Evolutionary conservation across 2,113 vertebrate genomes (phyloP), one percentile per base, ranked within the genome.

Genomic region (Brachyistius frenatus): DNA sequence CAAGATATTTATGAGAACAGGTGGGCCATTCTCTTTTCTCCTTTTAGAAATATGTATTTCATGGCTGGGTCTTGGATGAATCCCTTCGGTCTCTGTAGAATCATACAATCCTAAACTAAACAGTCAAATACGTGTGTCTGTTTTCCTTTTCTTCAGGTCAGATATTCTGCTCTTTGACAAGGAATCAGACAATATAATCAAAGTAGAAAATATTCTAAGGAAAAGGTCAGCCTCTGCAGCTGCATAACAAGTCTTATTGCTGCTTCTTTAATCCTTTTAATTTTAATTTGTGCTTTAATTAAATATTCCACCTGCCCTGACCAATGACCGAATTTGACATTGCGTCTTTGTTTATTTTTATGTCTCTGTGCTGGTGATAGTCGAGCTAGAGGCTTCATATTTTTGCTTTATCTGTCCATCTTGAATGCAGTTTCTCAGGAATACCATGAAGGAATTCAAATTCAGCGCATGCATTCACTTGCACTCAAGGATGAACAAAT

Each of bases 1-100:
- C 55, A 77, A 84, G 78, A 86, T 87, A 89, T 87, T 89, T 82
- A 81, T 84, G 74, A 79, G 76, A 84, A 75, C 78, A 91, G 87
- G 86, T 82, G 66, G 47, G 39, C 49, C 62, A 15, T 68, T 73
- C 58, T 68, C 56, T 57, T 67, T 16, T 74, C 16, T 52, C 49
- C 7, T 62, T 71, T 60, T 30, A 55, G 62, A 36, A 32, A 69
- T 53, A 37, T 80, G 65, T 65, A 49, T 76, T 73, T 64, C 62
- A 61, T 61, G 7, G 56, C 33, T 54, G 50, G 53, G 68, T 46
- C 44, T 46, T 60, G 65, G 55, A 79, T 79, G 49, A 73, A 71
- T 76, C 60, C 36, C 10, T 36, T 77, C 23, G 33, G 49, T 57
- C 37, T 65, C 16, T 63, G 13, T 23, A 1, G 36, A 66, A 66